These are phyloP conservation scores for Gorsachius magnificus DNA, from an alignment of 2,797 vertebrate species.

Conservation along the genomic window DNA sequence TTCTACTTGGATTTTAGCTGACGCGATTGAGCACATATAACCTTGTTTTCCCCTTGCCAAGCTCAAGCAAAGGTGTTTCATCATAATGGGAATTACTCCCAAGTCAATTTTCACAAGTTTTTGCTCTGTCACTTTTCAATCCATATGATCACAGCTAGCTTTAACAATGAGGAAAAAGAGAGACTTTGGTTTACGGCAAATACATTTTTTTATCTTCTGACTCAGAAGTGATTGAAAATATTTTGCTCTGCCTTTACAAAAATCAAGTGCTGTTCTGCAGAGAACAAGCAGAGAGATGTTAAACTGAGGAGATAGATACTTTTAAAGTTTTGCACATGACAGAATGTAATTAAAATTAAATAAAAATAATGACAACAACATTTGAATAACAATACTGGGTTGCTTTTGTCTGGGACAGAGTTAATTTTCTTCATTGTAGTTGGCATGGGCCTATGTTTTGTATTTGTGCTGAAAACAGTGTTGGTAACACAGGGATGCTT, in stretches of 20 bases:
- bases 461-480: too few relatives aligned
- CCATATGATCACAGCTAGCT: neutral
- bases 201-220: neutral
- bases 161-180: neutral
- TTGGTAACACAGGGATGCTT: too few relatives aligned
- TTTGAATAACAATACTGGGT: neutral
- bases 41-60: conserved; percentile 47
- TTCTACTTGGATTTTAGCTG: conserved; percentile 8
- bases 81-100: conserved; percentile 51
- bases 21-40: neutral
- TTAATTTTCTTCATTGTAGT: too few relatives aligned
- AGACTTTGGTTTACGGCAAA: neutral
- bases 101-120: conserved; percentile 52
- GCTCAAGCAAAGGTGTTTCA: conserved; percentile 54
- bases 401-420: too few relatives aligned
- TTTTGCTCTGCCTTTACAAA: neutral
- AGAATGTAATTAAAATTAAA: conserved; percentile 10
- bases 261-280: neutral
- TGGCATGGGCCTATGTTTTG: too few relatives aligned
- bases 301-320: fast-evolving
- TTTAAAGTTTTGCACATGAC: neutral
- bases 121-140: conserved; percentile 5
- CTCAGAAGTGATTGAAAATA: neutral
- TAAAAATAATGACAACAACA: neutral
- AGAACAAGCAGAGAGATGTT: neutral